These are phyloP conservation scores for Aplysina aerophoba DNA, from an alignment of 37 sponge, comb jelly and placozoan species.

Conservation along the genomic window DNA sequence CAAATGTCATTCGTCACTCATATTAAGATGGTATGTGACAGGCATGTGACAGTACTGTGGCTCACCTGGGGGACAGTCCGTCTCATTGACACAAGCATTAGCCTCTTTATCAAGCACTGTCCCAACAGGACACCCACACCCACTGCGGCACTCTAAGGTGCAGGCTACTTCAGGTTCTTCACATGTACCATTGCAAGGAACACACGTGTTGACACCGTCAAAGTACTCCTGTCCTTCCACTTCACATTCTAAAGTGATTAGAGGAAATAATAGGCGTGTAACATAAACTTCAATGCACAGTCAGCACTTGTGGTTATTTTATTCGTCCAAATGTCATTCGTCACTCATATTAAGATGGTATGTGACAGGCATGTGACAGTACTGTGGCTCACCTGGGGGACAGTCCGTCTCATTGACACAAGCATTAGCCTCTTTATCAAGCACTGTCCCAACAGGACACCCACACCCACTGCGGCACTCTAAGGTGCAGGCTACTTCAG, in stretches of 20 bases:
- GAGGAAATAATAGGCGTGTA: too few relatives aligned
- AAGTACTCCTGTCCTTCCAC: conserved; percentile 15
- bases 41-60: too few relatives aligned
- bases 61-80: background rate
- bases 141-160: conserved; percentile 25
- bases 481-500: conserved; percentile 38
- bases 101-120: conserved; percentile 30
- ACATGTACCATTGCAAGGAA: conserved; percentile 44
- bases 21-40: too few relatives aligned
- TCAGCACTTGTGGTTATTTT: too few relatives aligned
- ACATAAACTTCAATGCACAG: too few relatives aligned
- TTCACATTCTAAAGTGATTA: background rate
- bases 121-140: conserved; percentile 50
- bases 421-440: conserved; percentile 21
- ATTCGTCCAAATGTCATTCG: too few relatives aligned
- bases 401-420: background rate
- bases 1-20: too few relatives aligned
- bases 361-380: too few relatives aligned
- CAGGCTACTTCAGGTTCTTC: conserved; percentile 40
- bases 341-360: too few relatives aligned
- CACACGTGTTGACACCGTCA: background rate
- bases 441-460: conserved; percentile 44
- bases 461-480: conserved; percentile 42
- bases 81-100: conserved; percentile 8
- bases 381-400: too few relatives aligned